These are phyloP conservation scores for Watsonalla binaria DNA, from an alignment of 2,888 invertebrate species.

Conservation along the genomic window DNA sequence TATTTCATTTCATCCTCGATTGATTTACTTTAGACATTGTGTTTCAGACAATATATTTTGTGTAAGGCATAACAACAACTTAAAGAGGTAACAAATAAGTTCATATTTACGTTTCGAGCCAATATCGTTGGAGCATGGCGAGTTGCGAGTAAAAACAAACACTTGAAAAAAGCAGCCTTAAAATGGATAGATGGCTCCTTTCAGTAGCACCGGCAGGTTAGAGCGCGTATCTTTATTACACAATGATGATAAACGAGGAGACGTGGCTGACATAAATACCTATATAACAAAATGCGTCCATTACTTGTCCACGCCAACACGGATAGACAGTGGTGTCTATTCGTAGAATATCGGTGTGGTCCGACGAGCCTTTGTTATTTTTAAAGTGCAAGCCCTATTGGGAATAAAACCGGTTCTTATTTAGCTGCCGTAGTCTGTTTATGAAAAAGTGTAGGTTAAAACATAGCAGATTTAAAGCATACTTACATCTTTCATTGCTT, in stretches of 20 bases:
- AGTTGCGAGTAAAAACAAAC: not conserved
- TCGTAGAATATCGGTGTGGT: too few relatives aligned
- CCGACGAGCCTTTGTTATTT: too few relatives aligned
- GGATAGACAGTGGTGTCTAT: too few relatives aligned
- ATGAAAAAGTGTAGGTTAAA: too few relatives aligned
- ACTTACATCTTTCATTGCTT: too few relatives aligned
- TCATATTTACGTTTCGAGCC: not conserved
- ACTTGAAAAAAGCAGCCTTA: not conserved
- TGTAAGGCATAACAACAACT: not conserved
- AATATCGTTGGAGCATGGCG: not conserved
- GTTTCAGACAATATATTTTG: not conserved
- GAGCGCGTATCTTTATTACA: constrained; percentile 4
- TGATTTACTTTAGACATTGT: not conserved
- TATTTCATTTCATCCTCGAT: too few relatives aligned
- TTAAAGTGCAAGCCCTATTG: too few relatives aligned
- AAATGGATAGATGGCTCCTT: constrained; percentile 3
- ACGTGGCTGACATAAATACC: not conserved
- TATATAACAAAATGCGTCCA: constrained; percentile 19
- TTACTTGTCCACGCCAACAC: constrained; percentile 23
- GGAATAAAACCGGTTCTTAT: too few relatives aligned
- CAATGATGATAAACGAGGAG: constrained; percentile 5
- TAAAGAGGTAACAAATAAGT: not conserved
- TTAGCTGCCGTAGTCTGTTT: too few relatives aligned
- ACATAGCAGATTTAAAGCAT: too few relatives aligned
- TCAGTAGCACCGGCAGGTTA: not conserved